Base-by-base conservation (phyloP, 2,888 invertebrate species). In the Belgica antarctica region DNA sequence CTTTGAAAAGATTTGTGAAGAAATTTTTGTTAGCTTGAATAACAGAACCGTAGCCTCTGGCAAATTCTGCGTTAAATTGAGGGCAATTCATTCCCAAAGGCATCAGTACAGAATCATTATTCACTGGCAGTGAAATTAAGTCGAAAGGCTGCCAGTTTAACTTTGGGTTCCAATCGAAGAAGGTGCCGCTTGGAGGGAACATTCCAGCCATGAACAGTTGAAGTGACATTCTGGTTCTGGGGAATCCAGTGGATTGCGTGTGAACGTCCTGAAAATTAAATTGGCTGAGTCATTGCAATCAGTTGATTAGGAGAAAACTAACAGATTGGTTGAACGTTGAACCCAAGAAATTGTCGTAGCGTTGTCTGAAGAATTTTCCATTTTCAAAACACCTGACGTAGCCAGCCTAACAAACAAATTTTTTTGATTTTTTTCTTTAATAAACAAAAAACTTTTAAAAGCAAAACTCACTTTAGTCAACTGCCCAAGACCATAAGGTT, bases 111-210 rank as follows among this genome's bases (percentile, higher is more conserved):
- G 80, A 84, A 76, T 91, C 90, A 73, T 85, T 79, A n/a, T 83
- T 77, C 10, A 86, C 78, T 0, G 86, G 85, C 75, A 87, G 83
- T 1, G 87, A 86, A 75, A 86, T 85, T 1, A 90, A 83, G 2
- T 90, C 89, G 70, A 91, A 86, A 2, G 92, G 92, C 75, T 90
- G 89, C 92, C 92, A 92, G 72, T 83, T 79, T 70, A 90, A 76
- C 70, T 81, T 78, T 61, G 79, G 73, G 75, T 85, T 85, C 87
- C 87, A 85, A 73, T 82, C 80, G 78, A 86, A 81, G 24, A 79
- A 74, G 7, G 81, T 80, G 3, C 79, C 77, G 70, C 79, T 79
- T 0, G 89, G 88, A 59, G 86, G 87, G 82, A 87, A 90, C 66
- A 92, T 77, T 3, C 88, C 90, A 5, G 90, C 88, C 72, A 90